Conservation (phyloP, 2,888 invertebrate species). For the Mythimna pallens region DNA sequence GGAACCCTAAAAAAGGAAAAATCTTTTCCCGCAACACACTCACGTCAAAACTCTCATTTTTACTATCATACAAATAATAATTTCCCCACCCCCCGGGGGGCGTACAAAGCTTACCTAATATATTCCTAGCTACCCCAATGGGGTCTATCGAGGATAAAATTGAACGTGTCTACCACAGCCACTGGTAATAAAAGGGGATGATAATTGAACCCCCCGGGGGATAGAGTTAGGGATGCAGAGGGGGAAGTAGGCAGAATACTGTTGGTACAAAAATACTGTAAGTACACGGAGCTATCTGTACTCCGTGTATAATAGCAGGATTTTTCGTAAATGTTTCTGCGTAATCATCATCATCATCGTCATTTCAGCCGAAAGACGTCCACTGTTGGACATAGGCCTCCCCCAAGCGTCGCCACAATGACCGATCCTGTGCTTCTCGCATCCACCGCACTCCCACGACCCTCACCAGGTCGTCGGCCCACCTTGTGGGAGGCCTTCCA, state of each 20-base stretch:
- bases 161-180: constrained; percentile 66
- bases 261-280: not conserved
- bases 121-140: constrained; percentile 48
- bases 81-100: not conserved
- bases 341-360: too few species aligned
- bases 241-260: constrained; percentile 47
- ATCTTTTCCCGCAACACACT: not conserved
- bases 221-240: constrained; percentile 30
- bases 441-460: too few species aligned
- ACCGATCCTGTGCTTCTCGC: too few species aligned
- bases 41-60: constrained; percentile 7
- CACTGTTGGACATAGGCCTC: too few species aligned
- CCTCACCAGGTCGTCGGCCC: too few species aligned
- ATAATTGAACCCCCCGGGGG: constrained; percentile 62
- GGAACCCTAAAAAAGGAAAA: not conserved
- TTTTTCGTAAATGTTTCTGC: too few species aligned
- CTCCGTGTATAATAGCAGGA: too few species aligned
- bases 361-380: too few species aligned
- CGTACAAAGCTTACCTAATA: constrained; percentile 57
- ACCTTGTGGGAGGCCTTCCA: too few species aligned
- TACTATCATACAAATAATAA: constrained; percentile 26
- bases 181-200: constrained; percentile 61
- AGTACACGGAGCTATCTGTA: too few species aligned
- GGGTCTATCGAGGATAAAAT: constrained; percentile 56
- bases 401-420: too few species aligned